These are phyloP conservation scores for Thunnus maccoyii DNA, from an alignment of 2,113 vertebrate genomes.

Conservation along the genomic window DNA sequence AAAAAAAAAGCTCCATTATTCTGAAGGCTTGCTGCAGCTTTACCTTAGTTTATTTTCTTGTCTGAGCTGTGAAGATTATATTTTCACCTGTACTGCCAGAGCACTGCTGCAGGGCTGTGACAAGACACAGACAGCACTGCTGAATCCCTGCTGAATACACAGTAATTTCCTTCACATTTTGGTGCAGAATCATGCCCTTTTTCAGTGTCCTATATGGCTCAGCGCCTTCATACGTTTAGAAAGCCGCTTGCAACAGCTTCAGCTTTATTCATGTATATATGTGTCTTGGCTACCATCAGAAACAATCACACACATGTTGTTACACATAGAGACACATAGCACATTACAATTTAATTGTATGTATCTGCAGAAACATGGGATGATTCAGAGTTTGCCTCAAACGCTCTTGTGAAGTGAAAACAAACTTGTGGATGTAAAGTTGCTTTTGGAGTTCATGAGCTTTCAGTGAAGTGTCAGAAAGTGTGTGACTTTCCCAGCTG, in stretches of 20 bases:
- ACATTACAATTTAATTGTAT: constrained; percentile 13
- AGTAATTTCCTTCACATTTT: background rate
- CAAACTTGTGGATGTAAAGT: constrained; percentile 2
- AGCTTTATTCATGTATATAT: background rate
- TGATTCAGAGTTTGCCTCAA: background rate
- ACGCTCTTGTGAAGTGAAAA: background rate
- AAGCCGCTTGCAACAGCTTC: background rate
- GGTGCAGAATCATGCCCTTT: background rate
- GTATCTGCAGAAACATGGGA: background rate
- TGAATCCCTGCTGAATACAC: background rate
- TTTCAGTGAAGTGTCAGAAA: background rate
- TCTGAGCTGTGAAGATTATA: constrained; percentile 28
- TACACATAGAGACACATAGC: background rate
- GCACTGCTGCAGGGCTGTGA: constrained; percentile 24
- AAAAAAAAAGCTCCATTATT: too few species aligned
- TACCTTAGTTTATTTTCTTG: background rate
- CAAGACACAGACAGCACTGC: background rate
- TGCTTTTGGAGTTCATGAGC: constrained; percentile 2
- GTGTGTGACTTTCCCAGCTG: constrained; percentile 17
- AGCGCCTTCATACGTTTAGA: background rate
- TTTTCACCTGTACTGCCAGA: constrained; percentile 17
- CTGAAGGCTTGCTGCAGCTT: too few species aligned
- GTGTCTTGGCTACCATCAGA: background rate
- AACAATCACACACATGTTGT: background rate
- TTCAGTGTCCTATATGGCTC: background rate